phyloP scores from a whole-genome alignment of 92 coral and sea anemone genomes.

The Palythoa caribaeorum region DNA sequence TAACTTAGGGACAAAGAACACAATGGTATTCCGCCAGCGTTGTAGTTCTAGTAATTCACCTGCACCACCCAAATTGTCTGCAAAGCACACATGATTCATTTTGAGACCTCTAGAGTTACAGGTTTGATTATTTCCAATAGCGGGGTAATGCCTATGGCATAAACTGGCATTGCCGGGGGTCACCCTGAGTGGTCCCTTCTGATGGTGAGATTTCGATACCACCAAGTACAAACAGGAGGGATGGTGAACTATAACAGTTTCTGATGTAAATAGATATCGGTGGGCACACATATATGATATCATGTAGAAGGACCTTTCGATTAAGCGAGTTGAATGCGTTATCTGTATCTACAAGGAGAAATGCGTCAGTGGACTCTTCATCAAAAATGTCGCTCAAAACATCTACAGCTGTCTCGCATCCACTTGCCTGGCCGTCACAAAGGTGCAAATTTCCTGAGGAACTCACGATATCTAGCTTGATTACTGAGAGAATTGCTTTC shows the following conservation, averaged over 20 bases:
- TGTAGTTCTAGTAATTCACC: neutral
- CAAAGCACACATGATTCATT: too few species aligned
- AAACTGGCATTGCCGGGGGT: slow-evolving; percentile 9
- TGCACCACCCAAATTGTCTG: neutral
- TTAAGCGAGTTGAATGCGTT: too few species aligned
- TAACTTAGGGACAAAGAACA: too few species aligned
- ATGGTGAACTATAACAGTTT: too few species aligned
- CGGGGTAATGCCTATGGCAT: neutral
- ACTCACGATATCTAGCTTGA: neutral
- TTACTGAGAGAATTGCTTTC: neutral
- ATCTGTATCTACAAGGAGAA: neutral
- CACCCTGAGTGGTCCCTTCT: slow-evolving; percentile 58
- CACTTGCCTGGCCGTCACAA: neutral
- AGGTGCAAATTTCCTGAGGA: neutral
- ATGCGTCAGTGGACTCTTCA: slow-evolving; percentile 9
- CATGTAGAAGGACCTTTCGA: too few species aligned
- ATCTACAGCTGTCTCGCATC: slow-evolving; percentile 45
- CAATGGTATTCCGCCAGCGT: too few species aligned
- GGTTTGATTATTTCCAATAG: slow-evolving; percentile 3
- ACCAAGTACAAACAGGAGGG: too few species aligned
- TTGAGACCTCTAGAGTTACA: neutral
- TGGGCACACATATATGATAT: neutral
- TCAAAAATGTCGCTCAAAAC: slow-evolving; percentile 44
- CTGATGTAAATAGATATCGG: slow-evolving; percentile 25
- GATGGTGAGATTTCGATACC: neutral